Evolutionary conservation across 2,113 vertebrate species (phyloP), one percentile per base, ranked within the genome.

Genomic region (Lepus europaeus): DNA sequence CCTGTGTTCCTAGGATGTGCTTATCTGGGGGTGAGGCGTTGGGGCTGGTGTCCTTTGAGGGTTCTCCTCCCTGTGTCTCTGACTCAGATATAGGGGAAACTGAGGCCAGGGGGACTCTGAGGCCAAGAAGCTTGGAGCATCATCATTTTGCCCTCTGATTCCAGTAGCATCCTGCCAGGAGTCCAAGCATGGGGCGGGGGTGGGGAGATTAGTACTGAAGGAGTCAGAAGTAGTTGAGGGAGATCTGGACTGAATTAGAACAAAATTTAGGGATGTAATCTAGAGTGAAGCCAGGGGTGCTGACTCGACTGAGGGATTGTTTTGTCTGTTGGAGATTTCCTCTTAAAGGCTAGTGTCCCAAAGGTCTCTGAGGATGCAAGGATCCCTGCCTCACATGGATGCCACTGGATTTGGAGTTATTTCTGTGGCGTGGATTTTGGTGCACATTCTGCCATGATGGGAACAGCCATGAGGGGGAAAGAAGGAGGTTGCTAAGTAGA

Each of bases 121-220:
- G 16, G 49, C 70, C 16, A 56, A 74, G 45, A 39, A 25, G 19
- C 39, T 89, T 56, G 90, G 70, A 90, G 53, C 22, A 11, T 76
- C 25, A 19, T 51, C 59, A n/a, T 70, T 88, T 90, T 72, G 25
- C 77, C 31, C 20, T 95, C 90, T 82, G 33, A n/a, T 63, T 76
- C 63, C 25, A 36, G 8, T 59, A 56, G 12, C 51, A 59, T 61
- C 66, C 76, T 51, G 13, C 29, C 13, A 17, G 72, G 27, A 76
- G 12, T 39, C 2, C 2, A 77, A 84, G 56, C 29, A 0, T 31
- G 25, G 79, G 16, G 7, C 3, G 19, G 33, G 25, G 17, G 17
- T 20, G 23, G 16, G 11, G 31, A 9, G 72, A 39, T 14, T 3
- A 51, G 20, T 13, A 22, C 36, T 29, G 69, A 63, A 93, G 87